Evolutionary conservation across 2,113 vertebrate genomes (phyloP).

Genomic region (Scortum barcoo): DNA sequence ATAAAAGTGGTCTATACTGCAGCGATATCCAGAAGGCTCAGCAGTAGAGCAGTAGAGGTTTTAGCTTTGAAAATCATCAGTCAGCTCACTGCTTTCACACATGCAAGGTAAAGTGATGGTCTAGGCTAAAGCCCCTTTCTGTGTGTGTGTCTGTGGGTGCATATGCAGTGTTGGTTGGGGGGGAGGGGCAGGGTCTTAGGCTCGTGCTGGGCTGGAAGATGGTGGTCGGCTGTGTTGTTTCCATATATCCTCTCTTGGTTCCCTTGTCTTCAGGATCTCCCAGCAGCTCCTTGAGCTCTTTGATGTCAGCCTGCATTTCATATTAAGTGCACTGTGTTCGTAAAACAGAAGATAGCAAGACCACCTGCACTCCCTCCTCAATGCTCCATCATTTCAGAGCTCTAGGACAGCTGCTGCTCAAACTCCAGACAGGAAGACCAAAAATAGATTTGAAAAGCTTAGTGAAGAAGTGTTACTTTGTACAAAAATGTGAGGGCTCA

Average conservation of each 20-base stretch:
- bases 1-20: neutral
- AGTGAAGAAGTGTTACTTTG: neutral
- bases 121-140: neutral
- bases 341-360: neutral
- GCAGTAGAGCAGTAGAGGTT: neutral
- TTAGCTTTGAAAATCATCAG: neutral
- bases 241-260: neutral
- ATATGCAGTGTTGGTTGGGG: neutral
- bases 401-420: conserved; percentile 2
- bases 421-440: neutral
- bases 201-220: conserved; percentile 3
- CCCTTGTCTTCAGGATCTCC: neutral
- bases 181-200: neutral
- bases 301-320: conserved; percentile 36
- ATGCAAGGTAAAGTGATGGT: neutral
- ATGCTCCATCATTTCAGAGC: conserved; percentile 27
- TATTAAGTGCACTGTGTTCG: neutral
- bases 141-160: conserved; percentile 25
- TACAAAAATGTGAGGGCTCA: neutral
- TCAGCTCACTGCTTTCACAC: neutral
- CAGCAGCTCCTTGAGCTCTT: conserved; percentile 24
- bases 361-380: conserved; percentile 24
- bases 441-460: neutral
- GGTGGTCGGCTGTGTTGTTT: neutral
- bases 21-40: neutral